Conservation (phyloP, 2,113 vertebrate species). For the Lichenostomus cassidix region DNA sequence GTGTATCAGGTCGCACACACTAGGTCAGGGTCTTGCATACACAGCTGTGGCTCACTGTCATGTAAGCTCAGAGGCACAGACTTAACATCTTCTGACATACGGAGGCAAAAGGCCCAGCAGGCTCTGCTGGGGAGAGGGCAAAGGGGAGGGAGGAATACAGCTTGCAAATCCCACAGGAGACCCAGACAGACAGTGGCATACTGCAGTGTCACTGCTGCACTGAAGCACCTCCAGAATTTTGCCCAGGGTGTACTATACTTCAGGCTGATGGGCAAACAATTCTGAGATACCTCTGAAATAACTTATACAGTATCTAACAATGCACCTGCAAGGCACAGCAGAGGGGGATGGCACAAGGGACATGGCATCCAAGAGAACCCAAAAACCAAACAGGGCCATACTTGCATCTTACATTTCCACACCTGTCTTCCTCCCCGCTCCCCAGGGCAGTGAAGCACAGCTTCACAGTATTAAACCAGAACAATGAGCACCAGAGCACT, state of each 20-base stretch:
- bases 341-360: neutral
- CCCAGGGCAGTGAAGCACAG: neutral
- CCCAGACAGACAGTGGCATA: neutral
- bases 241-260: neutral
- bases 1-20: neutral
- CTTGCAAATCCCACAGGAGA: neutral
- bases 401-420: neutral
- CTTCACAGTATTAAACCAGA: neutral
- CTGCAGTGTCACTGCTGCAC: neutral
- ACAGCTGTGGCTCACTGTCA: neutral
- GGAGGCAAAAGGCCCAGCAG: neutral
- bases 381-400: neutral
- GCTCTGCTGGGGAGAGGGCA: neutral
- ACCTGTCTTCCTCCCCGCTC: neutral
- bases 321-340: fast-evolving
- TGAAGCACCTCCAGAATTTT: neutral
- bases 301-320: neutral
- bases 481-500: neutral
- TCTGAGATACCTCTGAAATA: neutral
- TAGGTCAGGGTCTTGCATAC: neutral
- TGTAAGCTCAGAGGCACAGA: neutral
- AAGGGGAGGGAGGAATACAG: neutral
- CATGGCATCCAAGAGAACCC: neutral
- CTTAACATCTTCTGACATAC: neutral
- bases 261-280: neutral